Percentiles rank a stretch among this genome's conserved stretches.
Conservation (phyloP, 2,113 vertebrate species). For the Sminthopsis crassicaudata region DNA sequence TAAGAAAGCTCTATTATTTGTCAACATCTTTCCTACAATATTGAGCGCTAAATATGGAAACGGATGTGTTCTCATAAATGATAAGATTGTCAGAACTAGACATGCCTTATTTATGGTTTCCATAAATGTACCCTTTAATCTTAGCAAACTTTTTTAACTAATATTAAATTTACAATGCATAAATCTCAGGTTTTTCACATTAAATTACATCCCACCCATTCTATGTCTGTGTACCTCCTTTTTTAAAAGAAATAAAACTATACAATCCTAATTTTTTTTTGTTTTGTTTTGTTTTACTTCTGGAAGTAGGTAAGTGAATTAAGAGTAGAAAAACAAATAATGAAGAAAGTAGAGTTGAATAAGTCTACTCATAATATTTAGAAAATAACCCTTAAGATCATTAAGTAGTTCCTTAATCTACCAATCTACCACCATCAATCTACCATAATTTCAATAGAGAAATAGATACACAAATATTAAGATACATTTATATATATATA, state of each 20-base stretch:
- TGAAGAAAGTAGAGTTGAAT: neutral
- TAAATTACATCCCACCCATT: neutral
- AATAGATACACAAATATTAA: neutral
- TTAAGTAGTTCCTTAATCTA: neutral
- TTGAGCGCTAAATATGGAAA: neutral
- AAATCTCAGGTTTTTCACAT: neutral
- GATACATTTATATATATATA: no score
- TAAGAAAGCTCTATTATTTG: neutral
- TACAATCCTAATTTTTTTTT: neutral
- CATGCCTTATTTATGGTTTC: neutral
- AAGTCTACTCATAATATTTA: neutral
- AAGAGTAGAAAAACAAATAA: neutral
- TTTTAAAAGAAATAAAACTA: neutral
- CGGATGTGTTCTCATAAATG: neutral
- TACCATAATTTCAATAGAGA: neutral
- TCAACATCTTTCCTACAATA: neutral
- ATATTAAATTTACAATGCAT: neutral
- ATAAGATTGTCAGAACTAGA: neutral
- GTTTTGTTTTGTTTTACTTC: no score
- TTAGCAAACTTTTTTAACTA: neutral
- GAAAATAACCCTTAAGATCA: neutral
- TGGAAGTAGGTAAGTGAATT: neutral
- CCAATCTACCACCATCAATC: neutral
- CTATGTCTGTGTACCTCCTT: neutral
- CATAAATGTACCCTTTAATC: neutral